Base-by-base conservation (phyloP, 2,888 invertebrate species). In the Melinopterus prodromus region DNA sequence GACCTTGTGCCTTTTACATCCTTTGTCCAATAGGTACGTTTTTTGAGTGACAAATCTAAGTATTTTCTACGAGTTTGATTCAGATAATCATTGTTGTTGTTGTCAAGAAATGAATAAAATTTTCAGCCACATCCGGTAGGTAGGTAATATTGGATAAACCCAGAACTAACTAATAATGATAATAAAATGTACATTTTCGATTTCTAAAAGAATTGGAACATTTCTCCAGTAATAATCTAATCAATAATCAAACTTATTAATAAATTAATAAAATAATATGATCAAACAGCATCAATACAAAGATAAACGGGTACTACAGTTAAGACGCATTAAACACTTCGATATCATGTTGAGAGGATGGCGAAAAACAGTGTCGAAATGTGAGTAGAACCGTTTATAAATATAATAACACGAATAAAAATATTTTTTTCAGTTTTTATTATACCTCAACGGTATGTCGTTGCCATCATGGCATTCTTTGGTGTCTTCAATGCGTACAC, bases 371-470 rank as follows among this genome's bases (percentile, higher is more conserved):
- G 74, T 74, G n/a, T 74, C 74, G 1, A 74, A 74, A 74, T 26
- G 74, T 74, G 35, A 74, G 74, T 74, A 74, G n/a, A 74, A 74
- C n/a, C 12, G 35, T 74, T 26, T 36, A 15, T n/a, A 15, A 71
- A 71, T 26, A n/a, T 15, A 15, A 71, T 15, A 35, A 74, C 35
- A 26, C 35, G 36, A 74, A 26, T 26, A 36, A 71, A 15, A 15
- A 15, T 6, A 71, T 72, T 72, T 74, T 14, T 90, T 90, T 75
- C 89, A 92, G 92, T 89, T 80, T 92, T 92, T 81, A 86, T 92
- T 84, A 92, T 94, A 86, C 93, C 93, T 2, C 95, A 94, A 85
- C 91, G 95, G 81, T 94, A 94, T 88, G 92, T 95, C 79, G 88
- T 95, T 86, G 92, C 94, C 77, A 84, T 89, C n/a, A 90, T 90